Evolutionary conservation across 1,140 invertebrate genomes (phyloP).

Genomic region (Polypedilum pembai): DNA sequence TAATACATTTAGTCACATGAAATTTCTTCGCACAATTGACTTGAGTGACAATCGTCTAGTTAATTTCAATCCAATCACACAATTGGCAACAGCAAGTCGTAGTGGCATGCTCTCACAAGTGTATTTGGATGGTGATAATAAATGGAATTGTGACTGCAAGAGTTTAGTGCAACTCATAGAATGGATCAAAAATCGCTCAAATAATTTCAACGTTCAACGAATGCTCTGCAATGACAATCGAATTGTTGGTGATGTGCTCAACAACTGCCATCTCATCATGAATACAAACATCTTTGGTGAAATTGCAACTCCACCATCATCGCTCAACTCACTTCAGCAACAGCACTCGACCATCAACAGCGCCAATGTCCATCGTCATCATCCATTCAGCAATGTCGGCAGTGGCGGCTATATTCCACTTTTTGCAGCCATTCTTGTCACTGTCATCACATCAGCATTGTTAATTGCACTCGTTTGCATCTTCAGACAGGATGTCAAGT

Average conservation of each 20-base stretch:
- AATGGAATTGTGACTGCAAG: constrained; percentile 65
- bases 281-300: constrained; percentile 43
- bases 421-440: constrained; percentile 61
- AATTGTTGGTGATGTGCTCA: constrained; percentile 53
- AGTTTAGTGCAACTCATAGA: constrained; percentile 55
- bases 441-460: constrained; percentile 61
- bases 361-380: constrained; percentile 41
- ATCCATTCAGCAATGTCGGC: constrained; percentile 42
- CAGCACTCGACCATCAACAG: constrained; percentile 50
- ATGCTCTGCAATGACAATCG: constrained; percentile 50
- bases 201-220: constrained; percentile 51
- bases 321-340: neutral
- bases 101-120: constrained; percentile 52
- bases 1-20: constrained; percentile 64
- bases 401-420: constrained; percentile 59
- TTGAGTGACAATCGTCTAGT: constrained; percentile 72
- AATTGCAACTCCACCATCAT: constrained; percentile 52
- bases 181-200: constrained; percentile 44
- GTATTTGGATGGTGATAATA: constrained; percentile 55
- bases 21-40: constrained; percentile 65
- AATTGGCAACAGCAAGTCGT: constrained; percentile 48
- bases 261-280: constrained; percentile 50
- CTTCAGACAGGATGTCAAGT: constrained; percentile 63
- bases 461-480: constrained; percentile 62
- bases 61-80: constrained; percentile 66